These are phyloP conservation scores for Sprattus sprattus DNA, from an alignment of 2,113 vertebrate genomes.

Conservation along the genomic window DNA sequence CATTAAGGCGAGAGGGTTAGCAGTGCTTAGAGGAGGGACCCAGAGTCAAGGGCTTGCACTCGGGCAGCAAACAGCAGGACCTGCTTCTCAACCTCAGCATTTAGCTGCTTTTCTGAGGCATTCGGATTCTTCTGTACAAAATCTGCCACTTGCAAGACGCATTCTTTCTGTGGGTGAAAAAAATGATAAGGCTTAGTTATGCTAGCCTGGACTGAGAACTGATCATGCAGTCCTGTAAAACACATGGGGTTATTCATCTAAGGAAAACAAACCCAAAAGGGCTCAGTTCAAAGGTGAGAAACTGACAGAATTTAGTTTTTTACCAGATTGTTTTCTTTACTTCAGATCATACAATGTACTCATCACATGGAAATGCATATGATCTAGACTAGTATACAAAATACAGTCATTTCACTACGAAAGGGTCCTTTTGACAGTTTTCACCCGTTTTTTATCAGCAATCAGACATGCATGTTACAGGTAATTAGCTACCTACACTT, in stretches of 20 bases:
- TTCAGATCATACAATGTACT: too few relatives aligned
- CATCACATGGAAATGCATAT: too few relatives aligned
- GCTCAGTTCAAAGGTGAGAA: too few relatives aligned
- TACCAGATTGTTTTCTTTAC: too few relatives aligned
- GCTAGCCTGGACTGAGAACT: neutral
- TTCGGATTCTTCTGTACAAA: conserved; percentile 64
- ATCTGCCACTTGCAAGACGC: conserved; percentile 62
- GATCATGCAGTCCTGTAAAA: neutral
- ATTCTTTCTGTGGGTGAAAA: conserved; percentile 63
- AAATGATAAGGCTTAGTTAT: neutral
- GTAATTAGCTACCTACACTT: too few relatives aligned
- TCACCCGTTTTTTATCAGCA: too few relatives aligned
- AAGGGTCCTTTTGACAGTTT: too few relatives aligned
- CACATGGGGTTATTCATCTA: neutral
- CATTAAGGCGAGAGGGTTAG: neutral
- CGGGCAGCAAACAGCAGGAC: conserved; percentile 69
- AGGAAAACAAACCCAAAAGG: too few relatives aligned
- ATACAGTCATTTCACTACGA: too few relatives aligned
- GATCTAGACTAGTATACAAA: too few relatives aligned
- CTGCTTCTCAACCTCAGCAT: conserved; percentile 65
- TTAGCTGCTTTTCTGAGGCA: conserved; percentile 61
- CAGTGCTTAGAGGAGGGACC: conserved; percentile 57
- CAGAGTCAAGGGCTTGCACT: conserved; percentile 59
- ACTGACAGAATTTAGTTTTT: too few relatives aligned
- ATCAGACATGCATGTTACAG: too few relatives aligned